Evolutionary conservation across 1,140 invertebrate species (phyloP).

Genomic region (Cotesia glomerata): DNA sequence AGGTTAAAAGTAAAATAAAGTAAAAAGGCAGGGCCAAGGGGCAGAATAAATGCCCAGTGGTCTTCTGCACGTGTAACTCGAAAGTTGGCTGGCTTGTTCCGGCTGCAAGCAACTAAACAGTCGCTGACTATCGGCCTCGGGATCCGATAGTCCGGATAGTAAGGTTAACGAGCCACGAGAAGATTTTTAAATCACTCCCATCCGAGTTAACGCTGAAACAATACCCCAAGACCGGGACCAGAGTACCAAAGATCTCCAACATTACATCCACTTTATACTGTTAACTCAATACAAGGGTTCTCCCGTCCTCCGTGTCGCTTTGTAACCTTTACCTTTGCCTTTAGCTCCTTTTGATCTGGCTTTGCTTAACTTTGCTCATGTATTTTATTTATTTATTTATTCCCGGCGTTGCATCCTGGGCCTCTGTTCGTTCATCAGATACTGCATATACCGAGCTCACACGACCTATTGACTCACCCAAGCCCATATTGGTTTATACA

Average conservation of each 20-base stretch:
- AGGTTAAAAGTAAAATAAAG: constrained; percentile 20
- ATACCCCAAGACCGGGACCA: constrained; percentile 10
- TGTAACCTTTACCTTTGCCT: constrained; percentile 26
- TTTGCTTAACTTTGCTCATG: not conserved
- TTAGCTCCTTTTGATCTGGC: constrained; percentile 12
- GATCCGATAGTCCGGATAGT: constrained; percentile 60
- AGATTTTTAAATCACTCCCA: constrained; percentile 59
- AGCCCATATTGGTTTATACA: constrained; percentile 13
- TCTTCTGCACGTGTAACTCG: not conserved
- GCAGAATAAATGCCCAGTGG: constrained; percentile 23
- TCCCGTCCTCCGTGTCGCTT: constrained; percentile 4
- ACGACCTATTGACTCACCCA: not conserved
- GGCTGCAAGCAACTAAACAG: constrained; percentile 2
- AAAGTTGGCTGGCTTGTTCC: not conserved
- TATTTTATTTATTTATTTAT: too few relatives aligned
- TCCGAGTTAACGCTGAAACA: not conserved
- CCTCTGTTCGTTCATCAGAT: too few relatives aligned
- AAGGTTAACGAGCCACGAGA: constrained; percentile 62
- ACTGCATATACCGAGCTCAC: too few relatives aligned
- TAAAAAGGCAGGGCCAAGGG: constrained; percentile 26
- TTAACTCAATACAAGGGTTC: too few relatives aligned
- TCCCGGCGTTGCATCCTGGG: too few relatives aligned
- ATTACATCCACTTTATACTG: too few relatives aligned
- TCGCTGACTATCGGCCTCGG: constrained; percentile 20
- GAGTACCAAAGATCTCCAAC: constrained; percentile 15